Percentiles rank a stretch among this genome's conserved stretches.
Evolutionary conservation across 2,888 invertebrate genomes (phyloP).

Genomic region (Pedicia rivosa): DNA sequence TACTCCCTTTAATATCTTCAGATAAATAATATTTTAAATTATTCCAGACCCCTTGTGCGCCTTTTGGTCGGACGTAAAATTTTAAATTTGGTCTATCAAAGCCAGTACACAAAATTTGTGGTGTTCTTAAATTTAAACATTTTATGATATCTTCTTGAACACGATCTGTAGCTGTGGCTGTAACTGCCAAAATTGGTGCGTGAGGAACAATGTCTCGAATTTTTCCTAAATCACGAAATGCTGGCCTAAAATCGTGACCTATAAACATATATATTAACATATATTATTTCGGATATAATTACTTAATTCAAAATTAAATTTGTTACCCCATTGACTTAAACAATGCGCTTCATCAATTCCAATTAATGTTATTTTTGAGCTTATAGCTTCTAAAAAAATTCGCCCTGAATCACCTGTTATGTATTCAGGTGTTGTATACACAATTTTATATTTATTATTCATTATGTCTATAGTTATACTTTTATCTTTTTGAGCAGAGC

Average conservation of each 20-base stretch:
- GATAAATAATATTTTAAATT: constrained; percentile 11
- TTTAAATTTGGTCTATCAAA: constrained; percentile 55
- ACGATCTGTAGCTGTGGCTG: constrained; percentile 51
- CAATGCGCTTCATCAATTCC: constrained; percentile 66
- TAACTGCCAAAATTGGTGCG: constrained; percentile 50
- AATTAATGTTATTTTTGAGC: constrained; percentile 33
- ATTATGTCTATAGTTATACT: constrained; percentile 17
- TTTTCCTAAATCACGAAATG: constrained; percentile 35
- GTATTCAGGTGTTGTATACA: constrained; percentile 33
- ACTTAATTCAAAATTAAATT: too few species aligned
- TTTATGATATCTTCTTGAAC: constrained; percentile 45
- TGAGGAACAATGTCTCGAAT: constrained; percentile 29
- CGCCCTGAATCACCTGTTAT: constrained; percentile 30
- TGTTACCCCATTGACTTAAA: constrained; percentile 61
- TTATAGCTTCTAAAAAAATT: constrained; percentile 18
- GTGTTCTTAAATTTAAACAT: constrained; percentile 34
- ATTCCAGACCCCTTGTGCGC: constrained; percentile 19
- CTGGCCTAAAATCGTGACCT: constrained; percentile 50
- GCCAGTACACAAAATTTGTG: constrained; percentile 38
- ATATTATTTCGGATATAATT: too few species aligned
- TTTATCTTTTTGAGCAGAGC: constrained; percentile 35
- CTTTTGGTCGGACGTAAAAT: constrained; percentile 32
- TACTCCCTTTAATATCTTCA: constrained; percentile 34
- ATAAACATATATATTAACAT: too few species aligned
- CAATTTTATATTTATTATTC: constrained; percentile 17